Percentiles rank a stretch among this genome's conserved stretches.
Conservation (phyloP, 2,888 invertebrate genomes). For the Pseudeuparius sepicola region DNA sequence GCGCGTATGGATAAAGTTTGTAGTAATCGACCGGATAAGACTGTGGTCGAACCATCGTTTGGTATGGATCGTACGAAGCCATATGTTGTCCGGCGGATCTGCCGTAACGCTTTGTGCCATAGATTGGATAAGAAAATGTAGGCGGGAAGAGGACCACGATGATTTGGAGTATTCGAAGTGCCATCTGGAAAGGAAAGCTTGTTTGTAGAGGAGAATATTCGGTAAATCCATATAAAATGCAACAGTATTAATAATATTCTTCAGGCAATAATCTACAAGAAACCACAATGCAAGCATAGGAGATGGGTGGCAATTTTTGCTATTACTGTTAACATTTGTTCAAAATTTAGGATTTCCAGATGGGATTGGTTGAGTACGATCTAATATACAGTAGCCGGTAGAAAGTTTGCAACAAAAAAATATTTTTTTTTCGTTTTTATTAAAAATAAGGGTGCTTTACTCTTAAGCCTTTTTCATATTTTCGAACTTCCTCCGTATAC, state of each 20-base stretch:
- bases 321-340: too few relatives aligned
- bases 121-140: constrained; percentile 24
- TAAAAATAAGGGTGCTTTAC: too few relatives aligned
- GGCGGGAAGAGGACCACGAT: constrained; percentile 33
- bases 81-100: constrained; percentile 23
- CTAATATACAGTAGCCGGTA: too few relatives aligned
- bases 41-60: constrained; percentile 32
- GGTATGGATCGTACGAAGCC: constrained; percentile 29
- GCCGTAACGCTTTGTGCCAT: constrained; percentile 38
- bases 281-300: too few relatives aligned
- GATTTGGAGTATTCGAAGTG: constrained; percentile 30
- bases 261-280: not conserved
- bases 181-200: constrained; percentile 32
- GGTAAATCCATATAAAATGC: too few relatives aligned
- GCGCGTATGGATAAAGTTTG: constrained; percentile 42
- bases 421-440: too few relatives aligned
- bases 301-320: too few relatives aligned
- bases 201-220: not conserved
- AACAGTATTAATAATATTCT: constrained; percentile 5
- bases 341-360: too few relatives aligned
- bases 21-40: constrained; percentile 42
- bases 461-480: too few relatives aligned
- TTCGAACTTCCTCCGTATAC: too few relatives aligned
- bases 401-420: too few relatives aligned
- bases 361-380: too few relatives aligned